Conservation (phyloP, 2,113 vertebrate species). For the pig (Sus scrofa) region DNA sequence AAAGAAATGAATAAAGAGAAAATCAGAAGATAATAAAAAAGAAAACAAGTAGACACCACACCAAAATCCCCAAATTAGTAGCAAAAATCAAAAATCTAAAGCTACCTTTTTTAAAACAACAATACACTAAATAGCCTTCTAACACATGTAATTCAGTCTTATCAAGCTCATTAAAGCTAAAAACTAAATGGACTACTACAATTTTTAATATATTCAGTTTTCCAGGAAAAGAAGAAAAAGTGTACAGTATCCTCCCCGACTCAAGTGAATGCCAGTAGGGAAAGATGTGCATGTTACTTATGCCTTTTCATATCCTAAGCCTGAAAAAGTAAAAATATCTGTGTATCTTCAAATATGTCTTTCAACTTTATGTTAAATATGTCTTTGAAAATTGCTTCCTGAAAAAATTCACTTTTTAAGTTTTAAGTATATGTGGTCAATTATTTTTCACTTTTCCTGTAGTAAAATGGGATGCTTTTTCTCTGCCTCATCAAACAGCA, state of each 20-base stretch:
- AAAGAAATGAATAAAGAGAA: background rate
- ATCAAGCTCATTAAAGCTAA: background rate
- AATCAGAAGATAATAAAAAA: background rate
- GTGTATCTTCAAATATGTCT: background rate
- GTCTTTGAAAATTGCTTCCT: background rate
- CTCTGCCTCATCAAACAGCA: background rate
- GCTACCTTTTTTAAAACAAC: background rate
- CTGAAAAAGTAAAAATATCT: background rate
- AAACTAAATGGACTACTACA: conserved; percentile 22
- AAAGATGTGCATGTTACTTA: background rate
- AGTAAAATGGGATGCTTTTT: background rate
- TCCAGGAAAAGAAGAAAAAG: background rate
- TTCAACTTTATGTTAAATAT: background rate
- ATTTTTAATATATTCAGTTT: conserved; percentile 16
- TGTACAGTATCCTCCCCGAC: background rate
- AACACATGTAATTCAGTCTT: background rate
- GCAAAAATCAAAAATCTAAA: background rate
- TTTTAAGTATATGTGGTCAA: background rate
- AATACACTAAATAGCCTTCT: background rate
- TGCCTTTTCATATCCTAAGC: background rate
- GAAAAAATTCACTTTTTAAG: background rate
- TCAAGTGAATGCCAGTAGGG: background rate
- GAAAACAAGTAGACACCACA: background rate
- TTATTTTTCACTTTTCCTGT: background rate
- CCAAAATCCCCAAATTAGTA: background rate